Percentiles rank a stretch among this genome's conserved stretches.
Evolutionary conservation across 2,888 invertebrate species (phyloP).

Genomic region (Drosophila aldrichi): DNA sequence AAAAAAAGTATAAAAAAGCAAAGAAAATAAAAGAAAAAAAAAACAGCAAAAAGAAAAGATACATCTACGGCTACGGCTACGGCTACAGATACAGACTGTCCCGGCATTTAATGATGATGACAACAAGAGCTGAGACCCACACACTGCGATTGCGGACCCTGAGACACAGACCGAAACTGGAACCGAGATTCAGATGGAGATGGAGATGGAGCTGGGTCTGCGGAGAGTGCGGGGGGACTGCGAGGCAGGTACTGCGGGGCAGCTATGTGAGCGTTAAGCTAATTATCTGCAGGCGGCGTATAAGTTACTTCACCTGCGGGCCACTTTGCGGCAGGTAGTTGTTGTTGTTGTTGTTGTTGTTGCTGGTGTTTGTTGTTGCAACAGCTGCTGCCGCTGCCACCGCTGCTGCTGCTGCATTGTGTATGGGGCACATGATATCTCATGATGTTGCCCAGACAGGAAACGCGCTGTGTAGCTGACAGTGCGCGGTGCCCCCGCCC

Average conservation of each 20-base stretch:
- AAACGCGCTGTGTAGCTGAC: slow-evolving; percentile 69
- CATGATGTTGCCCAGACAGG: slow-evolving; percentile 68
- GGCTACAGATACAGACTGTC: slow-evolving; percentile 8
- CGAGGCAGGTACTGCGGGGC: slow-evolving; percentile 17
- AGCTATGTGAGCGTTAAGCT: slow-evolving; percentile 64
- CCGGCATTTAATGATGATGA: slow-evolving; percentile 61
- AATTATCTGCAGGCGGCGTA: slow-evolving; percentile 68
- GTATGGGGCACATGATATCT: slow-evolving; percentile 62
- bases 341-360: too few relatives aligned
- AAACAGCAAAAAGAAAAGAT: slow-evolving; percentile 6
- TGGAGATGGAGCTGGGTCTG: background rate
- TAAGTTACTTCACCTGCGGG: slow-evolving; percentile 77
- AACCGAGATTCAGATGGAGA: slow-evolving; percentile 7
- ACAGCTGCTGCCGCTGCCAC: slow-evolving; percentile 30
- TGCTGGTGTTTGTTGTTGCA: slow-evolving; percentile 19
- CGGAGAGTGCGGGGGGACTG: slow-evolving; percentile 11
- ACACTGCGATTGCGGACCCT: slow-evolving; percentile 36
- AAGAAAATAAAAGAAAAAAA: slow-evolving; percentile 3
- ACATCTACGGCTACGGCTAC: background rate
- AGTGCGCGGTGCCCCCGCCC: slow-evolving; percentile 4
- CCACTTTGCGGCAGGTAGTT: slow-evolving; percentile 66
- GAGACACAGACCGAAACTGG: slow-evolving; percentile 12
- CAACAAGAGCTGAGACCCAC: slow-evolving; percentile 35
- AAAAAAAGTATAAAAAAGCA: background rate
- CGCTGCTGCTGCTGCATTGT: slow-evolving; percentile 44